Evolutionary conservation across 2,797 vertebrate genomes (phyloP), one percentile per base, ranked within the genome.

Genomic region (Halcyon leucocephala): DNA sequence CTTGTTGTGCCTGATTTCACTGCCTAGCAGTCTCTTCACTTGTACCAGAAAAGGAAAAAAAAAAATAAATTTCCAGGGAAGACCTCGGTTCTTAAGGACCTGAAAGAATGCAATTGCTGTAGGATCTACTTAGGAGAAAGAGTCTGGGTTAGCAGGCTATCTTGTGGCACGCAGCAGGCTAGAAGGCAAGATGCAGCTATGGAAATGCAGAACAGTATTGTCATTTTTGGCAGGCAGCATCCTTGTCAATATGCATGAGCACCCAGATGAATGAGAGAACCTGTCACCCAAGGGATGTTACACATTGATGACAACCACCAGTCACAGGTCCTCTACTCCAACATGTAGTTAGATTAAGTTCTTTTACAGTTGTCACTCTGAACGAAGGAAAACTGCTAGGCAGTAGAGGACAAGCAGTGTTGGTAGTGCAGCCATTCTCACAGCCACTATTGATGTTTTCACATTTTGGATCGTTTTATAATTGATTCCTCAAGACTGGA

Each of bases 241-340:
- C 80, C 93, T 90, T 94, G 91, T 93, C 93, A 91, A 72, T 96
- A 88, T 86, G 86, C 88, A 93, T 55, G 72, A 94, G 82, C 69
- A 65, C 72, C 60, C 41, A 49, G 72, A 80, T 65, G 85, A 93
- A 71, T 69, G 82, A 86, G 67, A 81, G 73, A 81, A 83, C 72
- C 82, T 94, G 81, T 92, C 93, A 96, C 86, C 88, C 82, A 72
- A n/a, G 73, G 94, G 90, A 82, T 86, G 86, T 86, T 82, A 26
- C 84, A 87, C 70, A 26, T 2, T 76, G 77, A 90, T 88, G 91
- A 37, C 91, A 90, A 91, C 86, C 83, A 48, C 82, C 89, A 94
- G 88, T 55, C 87, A 55, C 80, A 90, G 91, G 95, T 94, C 82
- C 79, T 91, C 83, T 82, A 46, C 55, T 88, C 49, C 62, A 88